Conservation (phyloP, 2,888 invertebrate species). For the Drosophila tanythrix region DNA sequence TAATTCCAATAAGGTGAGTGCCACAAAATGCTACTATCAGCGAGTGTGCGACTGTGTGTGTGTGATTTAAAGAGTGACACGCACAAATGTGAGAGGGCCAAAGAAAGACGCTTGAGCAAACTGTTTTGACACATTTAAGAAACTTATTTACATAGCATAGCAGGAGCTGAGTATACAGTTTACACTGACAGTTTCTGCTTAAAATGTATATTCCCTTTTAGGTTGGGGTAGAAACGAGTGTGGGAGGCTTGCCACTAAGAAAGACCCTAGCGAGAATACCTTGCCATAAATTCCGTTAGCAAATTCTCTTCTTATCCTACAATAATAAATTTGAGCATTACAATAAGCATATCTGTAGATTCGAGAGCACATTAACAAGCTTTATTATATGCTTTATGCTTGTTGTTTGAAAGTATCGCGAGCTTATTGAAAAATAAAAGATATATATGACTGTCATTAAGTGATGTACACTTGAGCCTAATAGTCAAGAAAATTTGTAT, state of each 20-base stretch:
- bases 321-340: not conserved
- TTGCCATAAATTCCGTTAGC: conserved; percentile 10
- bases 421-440: conserved; percentile 2
- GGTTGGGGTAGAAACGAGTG: not conserved
- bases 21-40: conserved; percentile 23
- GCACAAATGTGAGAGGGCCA: conserved; percentile 6
- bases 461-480: not conserved
- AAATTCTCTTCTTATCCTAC: not conserved
- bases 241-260: not conserved
- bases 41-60: conserved; percentile 15
- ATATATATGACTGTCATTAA: not conserved
- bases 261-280: not conserved
- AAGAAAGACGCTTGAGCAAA: conserved; percentile 11
- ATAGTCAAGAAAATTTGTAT: not conserved
- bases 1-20: conserved; percentile 91
- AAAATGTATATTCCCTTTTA: not conserved
- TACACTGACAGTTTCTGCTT: too few relatives aligned
- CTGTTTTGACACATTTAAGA: conserved; percentile 25
- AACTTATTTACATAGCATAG: conserved; percentile 17
- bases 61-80: conserved; percentile 13
- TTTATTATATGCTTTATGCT: not conserved
- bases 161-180: not conserved
- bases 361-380: not conserved
- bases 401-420: not conserved
- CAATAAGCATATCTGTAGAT: conserved; percentile 1